Percentiles rank a stretch among this genome's conserved stretches.
These are phyloP conservation scores for Leiothrix lutea DNA, from an alignment of 2,113 vertebrate genomes.

Conservation along the genomic window DNA sequence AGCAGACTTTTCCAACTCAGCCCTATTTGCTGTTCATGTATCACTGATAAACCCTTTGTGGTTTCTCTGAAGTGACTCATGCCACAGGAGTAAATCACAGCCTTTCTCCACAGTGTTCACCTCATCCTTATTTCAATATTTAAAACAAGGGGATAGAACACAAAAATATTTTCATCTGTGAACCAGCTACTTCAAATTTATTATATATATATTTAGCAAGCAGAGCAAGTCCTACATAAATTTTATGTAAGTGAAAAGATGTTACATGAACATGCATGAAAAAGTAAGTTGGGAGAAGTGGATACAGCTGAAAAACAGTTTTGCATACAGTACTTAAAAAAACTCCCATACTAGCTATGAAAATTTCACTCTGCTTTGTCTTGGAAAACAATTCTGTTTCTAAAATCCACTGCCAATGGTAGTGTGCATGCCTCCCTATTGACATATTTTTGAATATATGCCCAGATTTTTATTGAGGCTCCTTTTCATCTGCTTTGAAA, in stretches of 20 bases:
- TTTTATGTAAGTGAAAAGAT: not conserved
- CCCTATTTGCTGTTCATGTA: not conserved
- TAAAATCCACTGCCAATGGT: not conserved
- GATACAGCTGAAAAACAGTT: not conserved
- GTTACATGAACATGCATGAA: not conserved
- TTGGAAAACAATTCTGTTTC: not conserved
- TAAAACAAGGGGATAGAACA: not conserved
- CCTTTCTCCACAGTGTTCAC: not conserved
- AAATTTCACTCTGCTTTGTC: not conserved
- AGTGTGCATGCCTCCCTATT: rapidly evolving
- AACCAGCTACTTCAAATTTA: not conserved
- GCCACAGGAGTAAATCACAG: not conserved
- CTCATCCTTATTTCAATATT: not conserved
- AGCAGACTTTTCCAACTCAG: not conserved
- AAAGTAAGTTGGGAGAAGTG: not conserved
- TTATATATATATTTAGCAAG: not conserved
- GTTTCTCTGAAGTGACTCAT: not conserved
- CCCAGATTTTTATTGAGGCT: not conserved
- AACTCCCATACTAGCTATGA: not conserved
- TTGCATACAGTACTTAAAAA: not conserved
- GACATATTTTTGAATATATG: not conserved
- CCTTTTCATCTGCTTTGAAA: not conserved
- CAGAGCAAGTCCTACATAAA: not conserved
- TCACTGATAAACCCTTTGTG: not conserved
- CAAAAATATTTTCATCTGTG: not conserved